Percentiles rank a stretch among this genome's conserved stretches.
These are phyloP conservation scores for Percopsis omiscomaycus DNA, from an alignment of 2,797 vertebrate genomes.

Conservation along the genomic window DNA sequence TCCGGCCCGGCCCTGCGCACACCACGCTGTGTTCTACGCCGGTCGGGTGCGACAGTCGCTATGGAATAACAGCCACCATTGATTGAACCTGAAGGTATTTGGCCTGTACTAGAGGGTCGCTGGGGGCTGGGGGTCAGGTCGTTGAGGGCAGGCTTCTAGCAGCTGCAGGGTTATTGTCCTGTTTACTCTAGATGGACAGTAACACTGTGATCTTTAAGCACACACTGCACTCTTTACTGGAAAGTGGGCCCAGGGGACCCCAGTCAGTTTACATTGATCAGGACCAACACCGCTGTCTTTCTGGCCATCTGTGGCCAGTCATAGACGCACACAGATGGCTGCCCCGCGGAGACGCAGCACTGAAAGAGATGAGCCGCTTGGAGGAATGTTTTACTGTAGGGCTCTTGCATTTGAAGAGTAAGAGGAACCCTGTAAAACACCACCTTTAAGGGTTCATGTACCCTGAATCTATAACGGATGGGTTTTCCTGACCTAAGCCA, in stretches of 20 bases:
- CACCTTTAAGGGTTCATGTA: no score
- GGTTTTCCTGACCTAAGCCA: no score
- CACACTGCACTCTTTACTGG: conserved; percentile 23
- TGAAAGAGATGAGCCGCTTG: not conserved
- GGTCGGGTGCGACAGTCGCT: conserved; percentile 3
- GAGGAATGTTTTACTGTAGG: no score
- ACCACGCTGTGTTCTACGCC: not conserved
- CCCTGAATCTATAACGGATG: no score
- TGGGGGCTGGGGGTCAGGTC: conserved; percentile 8
- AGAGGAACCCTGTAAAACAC: no score
- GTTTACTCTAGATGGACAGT: conserved; percentile 30
- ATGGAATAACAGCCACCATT: conserved; percentile 16
- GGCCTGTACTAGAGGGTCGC: conserved; percentile 5
- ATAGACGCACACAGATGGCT: not conserved
- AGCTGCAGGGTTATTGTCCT: conserved; percentile 1
- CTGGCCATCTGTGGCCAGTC: not conserved
- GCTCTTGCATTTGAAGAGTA: no score
- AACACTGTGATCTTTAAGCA: conserved; percentile 41
- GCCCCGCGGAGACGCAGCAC: not conserved
- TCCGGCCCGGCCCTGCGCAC: not conserved
- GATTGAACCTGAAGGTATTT: conserved; percentile 34
- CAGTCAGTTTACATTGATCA: conserved; percentile 44
- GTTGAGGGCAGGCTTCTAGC: not conserved
- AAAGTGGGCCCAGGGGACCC: conserved; percentile 32
- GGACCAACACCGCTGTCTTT: conserved; percentile 8